A percentile compares a stretch with the other conserved stretches of the same genome.
phyloP scores from a whole-genome alignment of 2,888 invertebrate genomes.

The Oegoconia quadripuncta region DNA sequence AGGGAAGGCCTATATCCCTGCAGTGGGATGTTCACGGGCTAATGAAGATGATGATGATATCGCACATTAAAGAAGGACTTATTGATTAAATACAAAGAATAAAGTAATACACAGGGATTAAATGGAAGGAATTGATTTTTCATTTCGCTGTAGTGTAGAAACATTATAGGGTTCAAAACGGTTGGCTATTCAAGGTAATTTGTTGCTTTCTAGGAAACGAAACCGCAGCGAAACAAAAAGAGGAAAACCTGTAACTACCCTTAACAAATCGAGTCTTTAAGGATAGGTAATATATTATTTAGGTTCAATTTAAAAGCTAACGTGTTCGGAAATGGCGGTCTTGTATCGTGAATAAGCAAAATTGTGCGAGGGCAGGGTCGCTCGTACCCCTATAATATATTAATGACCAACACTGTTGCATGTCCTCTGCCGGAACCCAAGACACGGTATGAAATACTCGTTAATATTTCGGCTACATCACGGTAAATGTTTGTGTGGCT shows the following conservation, averaged over 20 bases:
- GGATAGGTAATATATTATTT: conserved; percentile 60
- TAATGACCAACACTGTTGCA: conserved; percentile 43
- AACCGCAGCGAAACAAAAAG: conserved; percentile 16
- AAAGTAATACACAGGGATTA: no score
- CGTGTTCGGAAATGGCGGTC: conserved; percentile 48
- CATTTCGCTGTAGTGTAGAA: no score
- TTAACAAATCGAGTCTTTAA: conserved; percentile 49
- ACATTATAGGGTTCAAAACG: not conserved
- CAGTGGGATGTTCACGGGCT: no score
- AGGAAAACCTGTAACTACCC: conserved; percentile 18
- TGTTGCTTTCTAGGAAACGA: conserved; percentile 4
- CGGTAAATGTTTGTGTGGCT: not conserved
- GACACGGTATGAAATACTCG: conserved; percentile 43
- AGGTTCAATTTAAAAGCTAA: conserved; percentile 68
- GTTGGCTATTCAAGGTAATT: conserved; percentile 5
- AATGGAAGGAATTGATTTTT: no score
- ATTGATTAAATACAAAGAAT: no score
- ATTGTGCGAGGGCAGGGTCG: conserved; percentile 42
- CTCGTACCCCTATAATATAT: conserved; percentile 52
- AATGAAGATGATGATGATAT: no score
- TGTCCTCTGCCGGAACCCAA: conserved; percentile 32
- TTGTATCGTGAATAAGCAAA: conserved; percentile 65
- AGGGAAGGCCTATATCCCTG: no score
- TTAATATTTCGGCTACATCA: conserved; percentile 38
- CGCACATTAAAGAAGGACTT: no score